phyloP scores from a whole-genome alignment of 1,140 invertebrate genomes.

The Brevipalpus yothersi region DNA sequence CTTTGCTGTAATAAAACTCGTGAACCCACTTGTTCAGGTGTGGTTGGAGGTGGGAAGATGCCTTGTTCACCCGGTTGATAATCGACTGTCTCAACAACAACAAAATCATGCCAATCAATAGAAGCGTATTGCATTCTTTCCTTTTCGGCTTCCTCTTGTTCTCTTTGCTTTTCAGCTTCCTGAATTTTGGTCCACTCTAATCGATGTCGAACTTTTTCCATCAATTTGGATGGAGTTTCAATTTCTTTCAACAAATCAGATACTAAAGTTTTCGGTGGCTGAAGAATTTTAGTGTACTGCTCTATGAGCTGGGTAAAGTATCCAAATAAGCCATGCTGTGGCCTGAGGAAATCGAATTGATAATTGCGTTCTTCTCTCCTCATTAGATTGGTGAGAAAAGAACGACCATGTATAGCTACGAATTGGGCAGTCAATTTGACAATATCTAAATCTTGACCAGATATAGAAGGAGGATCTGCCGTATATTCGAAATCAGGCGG shows the following conservation, averaged over 20 bases:
- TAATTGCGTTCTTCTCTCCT: constrained; percentile 92
- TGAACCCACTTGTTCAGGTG: constrained; percentile 84
- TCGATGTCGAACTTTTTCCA: constrained; percentile 77
- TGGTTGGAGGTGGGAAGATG: constrained; percentile 78
- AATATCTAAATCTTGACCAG: constrained; percentile 92
- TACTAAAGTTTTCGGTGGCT: constrained; percentile 75
- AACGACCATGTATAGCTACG: constrained; percentile 88
- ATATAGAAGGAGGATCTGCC: constrained; percentile 93
- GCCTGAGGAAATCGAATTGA: constrained; percentile 94
- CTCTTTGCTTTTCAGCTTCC: constrained; percentile 62
- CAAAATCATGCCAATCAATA: constrained; percentile 99
- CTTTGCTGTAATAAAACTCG: constrained; percentile 56
- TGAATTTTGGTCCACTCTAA: constrained; percentile 90
- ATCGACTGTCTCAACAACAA: constrained; percentile 97
- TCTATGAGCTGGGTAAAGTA: constrained; percentile 96
- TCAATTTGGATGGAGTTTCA: constrained; percentile 31
- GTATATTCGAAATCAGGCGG: constrained; percentile 91
- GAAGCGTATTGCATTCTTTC: constrained; percentile 89
- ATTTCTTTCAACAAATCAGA: constrained; percentile 52
- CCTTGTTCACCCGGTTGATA: constrained; percentile 85
- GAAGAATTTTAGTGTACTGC: constrained; percentile 87
- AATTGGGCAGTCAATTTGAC: constrained; percentile 96
- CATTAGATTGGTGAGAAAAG: constrained; percentile 95
- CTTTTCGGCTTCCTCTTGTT: constrained; percentile 79
- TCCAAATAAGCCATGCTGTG: constrained; percentile 92